Base-by-base conservation (phyloP, 2,888 invertebrate species). In the Troides helena region DNA sequence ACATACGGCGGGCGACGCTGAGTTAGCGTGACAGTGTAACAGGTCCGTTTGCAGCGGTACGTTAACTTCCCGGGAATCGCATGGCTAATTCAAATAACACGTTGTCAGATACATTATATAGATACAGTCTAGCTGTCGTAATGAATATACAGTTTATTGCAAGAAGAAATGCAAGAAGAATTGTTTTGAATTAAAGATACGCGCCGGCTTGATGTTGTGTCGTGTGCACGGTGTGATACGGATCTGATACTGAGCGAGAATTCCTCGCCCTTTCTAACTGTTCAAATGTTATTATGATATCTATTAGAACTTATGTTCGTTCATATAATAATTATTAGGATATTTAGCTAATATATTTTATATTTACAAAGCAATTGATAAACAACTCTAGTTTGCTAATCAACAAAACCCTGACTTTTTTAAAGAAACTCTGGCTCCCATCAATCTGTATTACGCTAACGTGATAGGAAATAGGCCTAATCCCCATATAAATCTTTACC, bases 51-150 rank as follows among this genome's bases (percentile, higher is more conserved):
- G 67, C 62, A 43, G 56, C 60, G 53, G 68, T 65, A 67, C 67
- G 61, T 70, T 70, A 67, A 67, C 67, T 70, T 70, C 70, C 70
- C 64, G 60, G 70, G 70, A 70, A 70, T 70, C 70, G 70, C 70
- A 70, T 70, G 64, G 70, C 70, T 70, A 70, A 70, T 70, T 70
- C 70, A 67, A 70, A 70, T 70, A 70, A 60, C 64, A 63, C 67
- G 61, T 67, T 67, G 70, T 70, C 70, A 64, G 70, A 70, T 70
- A 67, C 70, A 70, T 70, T 70, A 70, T 21, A 70, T 63, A 67
- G 70, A 70, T 70, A 70, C 64, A 23, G 70, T 64, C 67, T 56
- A 43, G 59, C 63, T 70, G 70, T 70, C 70, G 59, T 63, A 58
- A 67, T 67, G 67, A 67, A 70, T 70, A 67, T 57, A 70, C 67